Conservation (phyloP, 2,113 vertebrate species). For the Ageneiosus marmoratus region DNA sequence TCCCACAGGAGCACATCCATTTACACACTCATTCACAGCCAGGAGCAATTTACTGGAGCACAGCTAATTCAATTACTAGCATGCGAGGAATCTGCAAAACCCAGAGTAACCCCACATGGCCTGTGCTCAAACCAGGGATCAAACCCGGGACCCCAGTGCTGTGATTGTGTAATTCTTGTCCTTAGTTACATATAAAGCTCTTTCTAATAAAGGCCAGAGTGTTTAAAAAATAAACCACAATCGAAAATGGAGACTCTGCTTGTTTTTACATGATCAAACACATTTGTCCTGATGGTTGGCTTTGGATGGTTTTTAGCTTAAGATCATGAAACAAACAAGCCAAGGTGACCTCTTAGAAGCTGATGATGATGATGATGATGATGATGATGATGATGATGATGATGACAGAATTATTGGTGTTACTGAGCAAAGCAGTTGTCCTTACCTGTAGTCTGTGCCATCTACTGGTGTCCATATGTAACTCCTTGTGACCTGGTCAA, state of each 20-base stretch:
- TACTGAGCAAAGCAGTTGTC: background rate
- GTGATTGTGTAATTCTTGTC: background rate
- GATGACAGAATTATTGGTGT: background rate
- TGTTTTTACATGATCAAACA: background rate
- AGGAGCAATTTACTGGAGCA: background rate
- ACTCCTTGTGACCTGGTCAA: constrained; percentile 87
- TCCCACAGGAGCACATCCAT: background rate
- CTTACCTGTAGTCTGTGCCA: constrained; percentile 95
- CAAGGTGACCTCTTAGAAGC: background rate
- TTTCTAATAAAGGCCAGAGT: background rate
- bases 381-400: no score
- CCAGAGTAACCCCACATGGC: background rate
- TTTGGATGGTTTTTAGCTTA: background rate
- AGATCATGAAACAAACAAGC: background rate
- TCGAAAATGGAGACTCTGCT: background rate
- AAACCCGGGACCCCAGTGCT: background rate
- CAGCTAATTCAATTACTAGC: background rate
- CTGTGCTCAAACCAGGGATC: background rate
- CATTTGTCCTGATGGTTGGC: no score
- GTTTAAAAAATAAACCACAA: background rate
- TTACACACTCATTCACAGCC: background rate
- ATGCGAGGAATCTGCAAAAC: background rate
- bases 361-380: constrained; percentile 11
- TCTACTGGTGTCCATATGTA: constrained; percentile 96
- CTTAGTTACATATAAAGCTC: background rate